These are phyloP conservation scores for Triops longicaudatus DNA, from an alignment of 1,140 invertebrate genomes.

Conservation along the genomic window DNA sequence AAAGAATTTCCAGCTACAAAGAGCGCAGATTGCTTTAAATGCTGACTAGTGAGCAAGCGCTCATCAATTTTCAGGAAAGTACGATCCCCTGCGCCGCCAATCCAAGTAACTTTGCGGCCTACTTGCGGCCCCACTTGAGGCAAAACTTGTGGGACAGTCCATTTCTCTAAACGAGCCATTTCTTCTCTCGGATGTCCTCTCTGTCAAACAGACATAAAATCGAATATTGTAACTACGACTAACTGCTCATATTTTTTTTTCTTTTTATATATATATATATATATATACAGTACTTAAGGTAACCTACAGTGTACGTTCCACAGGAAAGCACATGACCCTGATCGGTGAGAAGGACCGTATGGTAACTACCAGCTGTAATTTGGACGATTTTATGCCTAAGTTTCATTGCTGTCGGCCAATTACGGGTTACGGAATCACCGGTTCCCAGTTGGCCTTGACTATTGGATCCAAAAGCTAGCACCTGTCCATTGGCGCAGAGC, in stretches of 20 bases:
- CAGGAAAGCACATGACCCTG: conserved; percentile 90
- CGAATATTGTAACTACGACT: neutral
- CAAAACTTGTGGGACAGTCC: conserved; percentile 68
- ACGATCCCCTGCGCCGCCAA: conserved; percentile 87
- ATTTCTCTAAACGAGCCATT: conserved; percentile 46
- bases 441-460: conserved; percentile 87
- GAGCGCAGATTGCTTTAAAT: conserved; percentile 72
- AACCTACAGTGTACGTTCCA: conserved; percentile 71
- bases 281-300: too few relatives aligned
- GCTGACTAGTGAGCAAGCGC: conserved; percentile 78
- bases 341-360: conserved; percentile 79
- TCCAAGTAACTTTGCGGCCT: conserved; percentile 80
- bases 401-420: conserved; percentile 63
- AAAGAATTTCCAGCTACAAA: conserved; percentile 80
- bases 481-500: conserved; percentile 17
- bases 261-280: too few relatives aligned
- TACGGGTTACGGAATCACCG: conserved; percentile 67
- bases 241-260: neutral
- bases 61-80: conserved; percentile 92
- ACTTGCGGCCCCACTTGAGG: conserved; percentile 65
- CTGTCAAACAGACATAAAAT: conserved; percentile 41
- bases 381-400: conserved; percentile 54
- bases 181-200: conserved; percentile 81
- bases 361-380: conserved; percentile 88
- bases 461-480: conserved; percentile 83